Evolutionary conservation across 2,888 invertebrate genomes (phyloP), one percentile per base, ranked within the genome.

Genomic region (Mamestra brassicae): DNA sequence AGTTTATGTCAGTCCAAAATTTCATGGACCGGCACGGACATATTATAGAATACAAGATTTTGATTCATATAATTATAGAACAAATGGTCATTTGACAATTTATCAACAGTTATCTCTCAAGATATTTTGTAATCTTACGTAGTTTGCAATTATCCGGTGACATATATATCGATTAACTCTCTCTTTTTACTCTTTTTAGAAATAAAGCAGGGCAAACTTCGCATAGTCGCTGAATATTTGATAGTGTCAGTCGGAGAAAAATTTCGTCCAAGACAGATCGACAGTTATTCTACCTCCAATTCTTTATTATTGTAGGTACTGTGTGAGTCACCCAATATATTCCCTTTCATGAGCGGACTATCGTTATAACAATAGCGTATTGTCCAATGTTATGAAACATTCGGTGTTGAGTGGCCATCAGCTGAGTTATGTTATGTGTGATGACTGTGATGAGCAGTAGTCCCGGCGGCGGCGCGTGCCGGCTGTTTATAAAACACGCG

Each of bases 381-480:
- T 61, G 61, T 74, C 10, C 26, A 50, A 74, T 65, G 57, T 64
- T 64, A 42, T 73, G 42, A 64, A 73, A 74, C 74, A 73, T 58
- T 15, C 17, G 42, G 42, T 60, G n/a, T n/a, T 34, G 45, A 8
- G 58, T 26, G 68, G n/a, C 47, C 69, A 69, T 69, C 50, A 10
- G 26, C 13, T 50, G n/a, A 58, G 52, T 34, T 13, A 26, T 60
- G 54, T 34, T 13, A 26, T 60, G 60, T 38, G 38, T 15, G 73
- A 62, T 47, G 58, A 60, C 38, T 38, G 38, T 15, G 73, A 62
- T 47, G 58, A 60, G 64, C 73, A 62, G 47, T 5, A 34, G 47
- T 13, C 7, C 36, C 13, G 4, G 26, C 26, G 26, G 26, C 26
- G 26, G 68, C 52, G 76, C 76, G 76, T 72, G 76, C 57, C 70